Conservation (phyloP, 2,888 invertebrate genomes). For the Euphydryas editha region DNA sequence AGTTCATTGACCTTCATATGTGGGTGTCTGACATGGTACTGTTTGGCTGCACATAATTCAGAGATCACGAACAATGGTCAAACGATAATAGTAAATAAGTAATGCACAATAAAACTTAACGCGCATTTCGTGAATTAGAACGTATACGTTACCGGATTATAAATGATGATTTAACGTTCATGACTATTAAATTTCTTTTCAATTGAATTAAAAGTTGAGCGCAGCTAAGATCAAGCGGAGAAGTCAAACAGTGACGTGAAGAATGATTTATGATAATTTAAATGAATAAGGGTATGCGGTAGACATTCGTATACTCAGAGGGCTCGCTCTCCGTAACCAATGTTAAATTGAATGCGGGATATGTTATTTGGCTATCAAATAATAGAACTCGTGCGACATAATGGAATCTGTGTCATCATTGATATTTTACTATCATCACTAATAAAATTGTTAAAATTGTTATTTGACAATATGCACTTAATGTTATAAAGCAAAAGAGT, state of each 20-base stretch:
- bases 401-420: slow-evolving; percentile 68
- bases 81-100: slow-evolving; percentile 50
- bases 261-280: slow-evolving; percentile 69
- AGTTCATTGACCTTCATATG: slow-evolving; percentile 63
- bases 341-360: slow-evolving; percentile 70
- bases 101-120: slow-evolving; percentile 44
- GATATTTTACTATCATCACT: slow-evolving; percentile 38
- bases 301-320: slow-evolving; percentile 58
- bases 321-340: slow-evolving; percentile 66
- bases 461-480: background rate
- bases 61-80: slow-evolving; percentile 53
- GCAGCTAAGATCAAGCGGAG: slow-evolving; percentile 3
- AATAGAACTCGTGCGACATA: slow-evolving; percentile 58
- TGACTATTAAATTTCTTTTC: slow-evolving; percentile 37
- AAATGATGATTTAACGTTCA: slow-evolving; percentile 36
- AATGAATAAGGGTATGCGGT: slow-evolving; percentile 59
- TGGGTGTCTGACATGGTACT: slow-evolving; percentile 48
- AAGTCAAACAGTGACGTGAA: slow-evolving; percentile 16
- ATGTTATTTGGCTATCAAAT: slow-evolving; percentile 63
- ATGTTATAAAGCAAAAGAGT: background rate
- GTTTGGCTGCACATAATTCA: slow-evolving; percentile 45
- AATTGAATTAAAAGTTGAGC: slow-evolving; percentile 24
- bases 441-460: background rate
- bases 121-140: slow-evolving; percentile 38
- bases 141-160: slow-evolving; percentile 32